Conservation (phyloP, 1,140 invertebrate species). For the Drosophila ambigua region DNA sequence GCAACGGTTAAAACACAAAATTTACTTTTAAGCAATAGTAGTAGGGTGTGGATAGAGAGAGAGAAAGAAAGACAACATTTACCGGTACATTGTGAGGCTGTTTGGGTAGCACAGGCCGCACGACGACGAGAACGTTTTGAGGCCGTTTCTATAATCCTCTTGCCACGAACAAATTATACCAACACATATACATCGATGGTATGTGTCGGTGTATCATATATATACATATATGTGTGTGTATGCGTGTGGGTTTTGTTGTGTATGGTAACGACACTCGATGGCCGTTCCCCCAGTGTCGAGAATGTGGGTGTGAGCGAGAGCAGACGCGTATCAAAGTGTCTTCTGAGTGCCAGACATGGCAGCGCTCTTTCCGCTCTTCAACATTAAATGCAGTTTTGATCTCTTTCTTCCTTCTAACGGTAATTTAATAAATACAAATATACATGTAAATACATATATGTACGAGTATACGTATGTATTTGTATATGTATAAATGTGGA, state of each 20-base stretch:
- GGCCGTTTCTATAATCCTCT: slow-evolving; percentile 67
- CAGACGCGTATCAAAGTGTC: slow-evolving; percentile 22
- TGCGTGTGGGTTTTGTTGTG: slow-evolving; percentile 15
- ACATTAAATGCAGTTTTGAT: slow-evolving; percentile 27
- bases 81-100: slow-evolving; percentile 80
- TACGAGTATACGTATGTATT: slow-evolving; percentile 11
- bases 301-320: background rate
- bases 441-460: slow-evolving; percentile 26
- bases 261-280: slow-evolving; percentile 15
- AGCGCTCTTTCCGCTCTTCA: slow-evolving; percentile 15
- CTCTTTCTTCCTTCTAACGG: slow-evolving; percentile 14
- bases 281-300: slow-evolving; percentile 19
- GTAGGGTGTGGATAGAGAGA: slow-evolving; percentile 16
- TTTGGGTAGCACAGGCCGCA: slow-evolving; percentile 78
- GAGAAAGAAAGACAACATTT: slow-evolving; percentile 56
- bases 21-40: slow-evolving; percentile 25
- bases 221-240: background rate
- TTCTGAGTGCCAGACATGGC: slow-evolving; percentile 22
- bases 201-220: background rate
- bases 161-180: slow-evolving; percentile 49
- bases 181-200: slow-evolving; percentile 43
- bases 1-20: slow-evolving; percentile 14
- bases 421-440: slow-evolving; percentile 8
- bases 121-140: slow-evolving; percentile 79
- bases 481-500: slow-evolving; percentile 32